Evolutionary conservation across 1,140 invertebrate species (phyloP).

Genomic region (Matsumurasca onukii): DNA sequence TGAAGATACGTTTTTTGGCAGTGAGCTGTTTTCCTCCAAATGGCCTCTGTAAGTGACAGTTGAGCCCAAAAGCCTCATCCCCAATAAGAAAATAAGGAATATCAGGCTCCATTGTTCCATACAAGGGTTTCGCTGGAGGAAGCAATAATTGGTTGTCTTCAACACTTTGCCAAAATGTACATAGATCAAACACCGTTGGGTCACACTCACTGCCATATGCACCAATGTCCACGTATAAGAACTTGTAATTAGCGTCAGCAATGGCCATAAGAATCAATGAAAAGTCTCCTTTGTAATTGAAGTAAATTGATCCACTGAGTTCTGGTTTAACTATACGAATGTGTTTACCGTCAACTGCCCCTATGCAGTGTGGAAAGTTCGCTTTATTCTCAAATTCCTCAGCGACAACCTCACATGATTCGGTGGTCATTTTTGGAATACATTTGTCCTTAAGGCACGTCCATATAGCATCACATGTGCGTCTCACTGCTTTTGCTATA

Average conservation of each 20-base stretch:
- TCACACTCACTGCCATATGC: slow-evolving; percentile 38
- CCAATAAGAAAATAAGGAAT: slow-evolving; percentile 37
- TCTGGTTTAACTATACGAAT: slow-evolving; percentile 48
- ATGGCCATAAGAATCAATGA: slow-evolving; percentile 50
- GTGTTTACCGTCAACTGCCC: too few species aligned
- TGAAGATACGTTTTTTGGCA: slow-evolving; percentile 41
- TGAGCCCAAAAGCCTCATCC: slow-evolving; percentile 51
- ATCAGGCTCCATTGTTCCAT: not conserved
- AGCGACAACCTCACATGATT: slow-evolving; percentile 41
- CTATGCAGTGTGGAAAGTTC: too few species aligned
- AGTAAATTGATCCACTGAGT: slow-evolving; percentile 44
- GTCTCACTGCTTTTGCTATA: not conserved
- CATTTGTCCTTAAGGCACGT: not conserved
- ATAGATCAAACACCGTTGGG: slow-evolving; percentile 29
- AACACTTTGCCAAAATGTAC: slow-evolving; percentile 29
- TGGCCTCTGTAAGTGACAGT: slow-evolving; percentile 44
- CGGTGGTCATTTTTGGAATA: slow-evolving; percentile 2
- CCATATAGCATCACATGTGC: not conserved
- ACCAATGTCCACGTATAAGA: slow-evolving; percentile 47
- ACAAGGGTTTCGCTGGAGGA: slow-evolving; percentile 12
- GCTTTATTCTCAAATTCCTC: slow-evolving; percentile 42
- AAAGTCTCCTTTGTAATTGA: slow-evolving; percentile 50
- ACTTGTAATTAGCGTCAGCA: slow-evolving; percentile 49
- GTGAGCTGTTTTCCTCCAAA: slow-evolving; percentile 30
- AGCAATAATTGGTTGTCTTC: slow-evolving; percentile 9